A percentile compares a stretch with the other conserved stretches of the same genome.
Conservation (phyloP, 1,140 invertebrate species). For the Metaphire vulgaris region DNA sequence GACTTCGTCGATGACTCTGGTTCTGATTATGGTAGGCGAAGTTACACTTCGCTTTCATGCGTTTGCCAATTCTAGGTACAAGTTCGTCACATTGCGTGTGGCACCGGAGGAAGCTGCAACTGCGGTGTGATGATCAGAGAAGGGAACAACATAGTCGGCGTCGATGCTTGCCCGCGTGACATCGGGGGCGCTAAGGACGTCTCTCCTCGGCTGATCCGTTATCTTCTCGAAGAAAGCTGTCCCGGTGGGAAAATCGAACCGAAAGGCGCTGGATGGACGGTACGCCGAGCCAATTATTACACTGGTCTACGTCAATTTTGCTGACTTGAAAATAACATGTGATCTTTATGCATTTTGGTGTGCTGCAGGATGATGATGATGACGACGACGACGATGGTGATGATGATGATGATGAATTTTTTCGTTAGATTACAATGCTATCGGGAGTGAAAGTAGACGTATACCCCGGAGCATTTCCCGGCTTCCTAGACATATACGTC, state of each 20-base stretch:
- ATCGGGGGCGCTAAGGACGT: neutral
- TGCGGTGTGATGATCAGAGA: neutral
- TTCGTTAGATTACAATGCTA: neutral
- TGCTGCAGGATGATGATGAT: too few relatives aligned
- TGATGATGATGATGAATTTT: too few relatives aligned
- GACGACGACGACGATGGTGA: too few relatives aligned
- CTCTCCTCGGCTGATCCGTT: neutral
- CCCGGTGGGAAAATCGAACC: neutral
- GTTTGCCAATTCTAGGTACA: neutral
- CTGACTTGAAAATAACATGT: too few relatives aligned
- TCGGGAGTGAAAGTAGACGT: neutral
- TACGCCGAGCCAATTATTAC: too few relatives aligned
- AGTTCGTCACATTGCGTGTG: neutral
- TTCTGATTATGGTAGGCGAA: too few relatives aligned
- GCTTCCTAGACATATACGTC: neutral
- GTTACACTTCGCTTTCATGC: too few relatives aligned
- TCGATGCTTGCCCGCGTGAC: neutral
- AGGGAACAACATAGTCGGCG: neutral
- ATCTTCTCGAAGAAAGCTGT: neutral
- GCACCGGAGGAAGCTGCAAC: neutral
- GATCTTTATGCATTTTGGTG: too few relatives aligned
- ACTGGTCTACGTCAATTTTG: too few relatives aligned
- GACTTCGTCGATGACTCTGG: too few relatives aligned
- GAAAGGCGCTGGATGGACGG: neutral
- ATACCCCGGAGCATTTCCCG: neutral